phyloP scores from a whole-genome alignment of 2,888 invertebrate species.

The Drosophila lacicola region DNA sequence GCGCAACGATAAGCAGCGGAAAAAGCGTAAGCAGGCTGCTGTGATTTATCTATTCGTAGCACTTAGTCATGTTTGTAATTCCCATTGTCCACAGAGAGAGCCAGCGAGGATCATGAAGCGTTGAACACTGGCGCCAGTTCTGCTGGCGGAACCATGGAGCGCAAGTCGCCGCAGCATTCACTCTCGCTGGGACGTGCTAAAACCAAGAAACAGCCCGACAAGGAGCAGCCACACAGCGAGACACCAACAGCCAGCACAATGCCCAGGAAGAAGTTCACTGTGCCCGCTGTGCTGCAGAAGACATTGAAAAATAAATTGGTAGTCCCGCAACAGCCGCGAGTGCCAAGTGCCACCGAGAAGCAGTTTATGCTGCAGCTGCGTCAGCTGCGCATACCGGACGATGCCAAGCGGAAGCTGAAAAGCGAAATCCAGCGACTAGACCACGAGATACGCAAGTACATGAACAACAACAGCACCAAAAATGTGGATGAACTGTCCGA shows the following conservation, averaged over 20 bases:
- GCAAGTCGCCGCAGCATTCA: conserved; percentile 71
- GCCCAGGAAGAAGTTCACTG: conserved; percentile 79
- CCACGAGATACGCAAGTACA: conserved; percentile 79
- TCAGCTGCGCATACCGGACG: conserved; percentile 83
- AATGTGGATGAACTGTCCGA: conserved; percentile 94
- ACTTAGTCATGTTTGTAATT: conserved; percentile 46
- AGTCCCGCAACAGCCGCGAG: conserved; percentile 54
- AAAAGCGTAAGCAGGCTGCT: conserved; percentile 83
- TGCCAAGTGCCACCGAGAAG: conserved; percentile 81
- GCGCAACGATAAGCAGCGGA: conserved; percentile 88
- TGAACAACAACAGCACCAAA: conserved; percentile 73
- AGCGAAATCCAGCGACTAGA: conserved; percentile 84
- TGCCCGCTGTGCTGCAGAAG: conserved; percentile 83
- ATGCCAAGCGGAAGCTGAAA: conserved; percentile 83
- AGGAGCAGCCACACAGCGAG: conserved; percentile 10
- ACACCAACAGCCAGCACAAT: conserved; percentile 30
- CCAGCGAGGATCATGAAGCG: conserved; percentile 53
- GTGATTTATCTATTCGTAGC: conserved; percentile 31
- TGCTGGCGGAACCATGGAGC: conserved; percentile 49
- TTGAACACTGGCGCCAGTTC: conserved; percentile 28
- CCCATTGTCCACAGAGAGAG: conserved; percentile 45
- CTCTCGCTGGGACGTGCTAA: conserved; percentile 41
- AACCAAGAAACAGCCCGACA: conserved; percentile 41
- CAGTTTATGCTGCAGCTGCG: conserved; percentile 82
- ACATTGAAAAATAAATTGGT: conserved; percentile 65